phyloP scores from a whole-genome alignment of 2,888 invertebrate species.

The Aproaerema taeniolella region DNA sequence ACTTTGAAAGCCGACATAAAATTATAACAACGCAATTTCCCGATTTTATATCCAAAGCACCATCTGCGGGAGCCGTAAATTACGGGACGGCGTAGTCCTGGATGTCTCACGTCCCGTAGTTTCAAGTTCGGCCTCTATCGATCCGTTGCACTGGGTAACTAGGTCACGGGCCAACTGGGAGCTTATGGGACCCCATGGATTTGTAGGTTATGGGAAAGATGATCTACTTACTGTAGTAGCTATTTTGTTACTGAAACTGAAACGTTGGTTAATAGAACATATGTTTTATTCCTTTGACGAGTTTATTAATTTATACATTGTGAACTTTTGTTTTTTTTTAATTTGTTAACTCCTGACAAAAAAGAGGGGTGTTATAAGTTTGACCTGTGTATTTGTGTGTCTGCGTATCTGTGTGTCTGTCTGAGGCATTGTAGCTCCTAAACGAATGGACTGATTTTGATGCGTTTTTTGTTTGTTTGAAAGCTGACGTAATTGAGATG shows the following conservation, averaged over 20 bases:
- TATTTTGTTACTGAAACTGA: not conserved
- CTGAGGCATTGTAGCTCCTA: no score
- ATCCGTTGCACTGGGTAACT: slow-evolving; percentile 21
- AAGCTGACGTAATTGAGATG: no score
- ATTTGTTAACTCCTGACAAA: no score
- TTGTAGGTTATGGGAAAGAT: not conserved
- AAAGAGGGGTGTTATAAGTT: no score
- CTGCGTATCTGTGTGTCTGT: no score
- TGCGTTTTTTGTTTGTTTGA: no score
- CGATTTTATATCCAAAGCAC: not conserved
- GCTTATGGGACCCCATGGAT: not conserved
- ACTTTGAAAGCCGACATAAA: not conserved
- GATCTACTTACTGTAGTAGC: not conserved
- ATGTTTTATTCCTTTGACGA: not conserved
- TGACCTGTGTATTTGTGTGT: no score
- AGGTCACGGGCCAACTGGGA: slow-evolving; percentile 6
- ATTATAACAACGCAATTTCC: not conserved
- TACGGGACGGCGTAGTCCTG: not conserved
- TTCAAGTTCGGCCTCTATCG: slow-evolving; percentile 44
- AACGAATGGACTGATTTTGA: no score
- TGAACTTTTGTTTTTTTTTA: not conserved
- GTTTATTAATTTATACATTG: not conserved
- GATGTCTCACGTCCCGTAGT: slow-evolving; percentile 14
- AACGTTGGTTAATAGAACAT: not conserved
- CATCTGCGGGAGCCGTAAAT: not conserved